A percentile compares a stretch with the other conserved stretches of the same genome.
phyloP scores from a whole-genome alignment of 2,113 vertebrate species.

The Choloepus hoffmanni region DNA sequence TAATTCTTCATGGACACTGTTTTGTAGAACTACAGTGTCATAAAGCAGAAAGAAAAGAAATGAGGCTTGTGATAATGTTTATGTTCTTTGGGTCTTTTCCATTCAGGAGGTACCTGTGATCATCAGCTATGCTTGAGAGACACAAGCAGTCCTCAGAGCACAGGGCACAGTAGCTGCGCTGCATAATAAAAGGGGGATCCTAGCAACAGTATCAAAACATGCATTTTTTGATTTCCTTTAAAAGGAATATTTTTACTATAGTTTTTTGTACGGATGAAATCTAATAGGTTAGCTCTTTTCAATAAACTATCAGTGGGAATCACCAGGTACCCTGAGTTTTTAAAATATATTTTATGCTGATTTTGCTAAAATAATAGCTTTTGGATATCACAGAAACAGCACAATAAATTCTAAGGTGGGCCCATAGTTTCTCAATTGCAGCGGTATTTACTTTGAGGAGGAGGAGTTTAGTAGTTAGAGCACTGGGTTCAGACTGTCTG shows the following conservation, averaged over 20 bases:
- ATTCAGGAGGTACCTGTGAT: conserved; percentile 75
- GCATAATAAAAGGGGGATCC: conserved; percentile 67
- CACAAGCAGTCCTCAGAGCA: background rate
- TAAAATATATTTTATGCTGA: conserved; percentile 15
- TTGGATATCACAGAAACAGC: background rate
- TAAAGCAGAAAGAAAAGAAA: conserved; percentile 72
- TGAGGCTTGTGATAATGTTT: conserved; percentile 73
- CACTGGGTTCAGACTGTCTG: background rate
- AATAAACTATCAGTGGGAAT: conserved; percentile 43
- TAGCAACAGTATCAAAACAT: conserved; percentile 68
- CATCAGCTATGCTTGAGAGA: conserved; percentile 69
- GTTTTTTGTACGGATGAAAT: conserved; percentile 61
- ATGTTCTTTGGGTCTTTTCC: conserved; percentile 62
- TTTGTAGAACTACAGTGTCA: conserved; percentile 54
- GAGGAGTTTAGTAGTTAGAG: background rate
- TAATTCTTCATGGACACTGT: conserved; percentile 57
- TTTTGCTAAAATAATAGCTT: conserved; percentile 46
- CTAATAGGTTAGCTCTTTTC: background rate
- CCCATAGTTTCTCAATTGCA: background rate
- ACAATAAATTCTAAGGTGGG: background rate
- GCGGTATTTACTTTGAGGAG: background rate
- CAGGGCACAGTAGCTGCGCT: background rate
- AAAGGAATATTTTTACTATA: conserved; percentile 43
- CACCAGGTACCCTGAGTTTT: conserved; percentile 42
- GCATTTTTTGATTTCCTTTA: conserved; percentile 22